A percentile compares a stretch with the other conserved stretches of the same genome.
These are phyloP conservation scores for Solenodon paradoxus DNA, from an alignment of 2,113 vertebrate species.

Conservation along the genomic window DNA sequence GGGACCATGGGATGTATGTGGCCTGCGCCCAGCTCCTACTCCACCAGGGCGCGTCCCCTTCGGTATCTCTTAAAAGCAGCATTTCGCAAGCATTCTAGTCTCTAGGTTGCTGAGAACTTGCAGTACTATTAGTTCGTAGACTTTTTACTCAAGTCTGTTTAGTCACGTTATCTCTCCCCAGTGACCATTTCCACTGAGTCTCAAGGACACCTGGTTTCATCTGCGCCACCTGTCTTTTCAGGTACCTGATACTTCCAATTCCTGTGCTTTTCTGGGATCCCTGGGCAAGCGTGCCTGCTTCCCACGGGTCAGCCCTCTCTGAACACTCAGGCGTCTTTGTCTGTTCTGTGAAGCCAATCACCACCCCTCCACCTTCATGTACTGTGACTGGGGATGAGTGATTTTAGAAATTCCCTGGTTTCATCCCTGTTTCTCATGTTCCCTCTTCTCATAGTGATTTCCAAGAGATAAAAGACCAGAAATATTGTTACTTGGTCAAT, in stretches of 20 bases:
- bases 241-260: not conserved
- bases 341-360: not conserved
- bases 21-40: no score
- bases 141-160: not conserved
- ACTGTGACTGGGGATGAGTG: not conserved
- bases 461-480: not conserved
- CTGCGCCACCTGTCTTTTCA: not conserved
- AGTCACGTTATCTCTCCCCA: not conserved
- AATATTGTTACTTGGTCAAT: not conserved
- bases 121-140: not conserved
- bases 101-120: not conserved
- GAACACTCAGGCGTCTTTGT: not conserved
- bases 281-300: not conserved
- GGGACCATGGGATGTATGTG: no score
- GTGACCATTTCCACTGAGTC: not conserved
- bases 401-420: not conserved
- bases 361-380: not conserved
- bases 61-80: not conserved
- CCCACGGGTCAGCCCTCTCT: not conserved
- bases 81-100: not conserved
- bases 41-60: no score
- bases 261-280: not conserved
- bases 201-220: not conserved
- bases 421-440: not conserved
- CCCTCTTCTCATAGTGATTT: not conserved